Evolutionary conservation across 2,797 vertebrate species (phyloP).

Genomic region (Manis pentadactyla): DNA sequence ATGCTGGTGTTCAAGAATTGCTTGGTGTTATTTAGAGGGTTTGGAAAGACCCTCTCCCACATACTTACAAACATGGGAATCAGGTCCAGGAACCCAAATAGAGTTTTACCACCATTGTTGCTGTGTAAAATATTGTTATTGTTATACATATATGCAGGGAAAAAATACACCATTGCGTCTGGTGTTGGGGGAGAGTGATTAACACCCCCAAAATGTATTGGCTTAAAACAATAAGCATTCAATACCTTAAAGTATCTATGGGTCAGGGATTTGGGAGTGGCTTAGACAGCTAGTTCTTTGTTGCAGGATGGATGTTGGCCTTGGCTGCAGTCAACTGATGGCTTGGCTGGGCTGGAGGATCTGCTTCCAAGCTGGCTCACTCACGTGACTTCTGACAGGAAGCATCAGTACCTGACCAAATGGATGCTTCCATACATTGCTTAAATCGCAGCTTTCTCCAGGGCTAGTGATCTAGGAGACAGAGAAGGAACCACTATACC

Average conservation of each 20-base stretch:
- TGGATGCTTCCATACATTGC: neutral
- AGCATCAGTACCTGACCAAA: neutral
- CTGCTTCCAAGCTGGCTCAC: neutral
- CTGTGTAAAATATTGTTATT: no score
- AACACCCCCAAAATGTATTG: neutral
- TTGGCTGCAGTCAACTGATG: neutral
- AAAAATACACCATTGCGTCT: no score
- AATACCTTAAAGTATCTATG: neutral
- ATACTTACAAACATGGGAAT: no score
- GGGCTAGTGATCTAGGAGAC: neutral
- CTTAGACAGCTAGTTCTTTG: neutral
- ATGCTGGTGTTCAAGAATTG: no score
- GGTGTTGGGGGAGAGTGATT: no score
- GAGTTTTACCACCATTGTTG: no score
- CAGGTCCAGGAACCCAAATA: no score
- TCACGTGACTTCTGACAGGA: no score
- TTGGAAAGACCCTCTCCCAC: no score
- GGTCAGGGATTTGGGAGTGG: neutral
- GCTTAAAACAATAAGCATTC: neutral
- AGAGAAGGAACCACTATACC: neutral
- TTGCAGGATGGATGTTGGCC: accelerated
- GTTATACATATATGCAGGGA: no score
- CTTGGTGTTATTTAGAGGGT: no score
- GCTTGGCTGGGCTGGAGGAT: neutral
- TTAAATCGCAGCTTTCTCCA: neutral